Base-by-base conservation (phyloP, 2,797 vertebrate species). In the Prunella strophiata region DNA sequence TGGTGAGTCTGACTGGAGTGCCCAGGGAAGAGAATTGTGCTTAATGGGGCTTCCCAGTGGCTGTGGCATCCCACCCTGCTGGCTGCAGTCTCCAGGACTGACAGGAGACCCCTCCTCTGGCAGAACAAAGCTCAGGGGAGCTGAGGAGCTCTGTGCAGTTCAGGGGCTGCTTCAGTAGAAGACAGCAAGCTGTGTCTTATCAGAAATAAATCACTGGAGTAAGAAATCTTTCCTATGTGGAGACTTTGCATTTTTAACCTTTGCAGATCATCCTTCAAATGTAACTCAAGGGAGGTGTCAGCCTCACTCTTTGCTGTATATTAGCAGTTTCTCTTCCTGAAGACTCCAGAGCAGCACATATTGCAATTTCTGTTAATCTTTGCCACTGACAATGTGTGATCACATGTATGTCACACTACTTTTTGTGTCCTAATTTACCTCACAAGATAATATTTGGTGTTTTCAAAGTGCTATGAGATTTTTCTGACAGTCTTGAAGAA, bases 401-500 rank as follows among this genome's bases (percentile, higher is more conserved):
- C 70, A 13, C 30, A 40, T 94, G 18, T 36, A 45, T 71, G 66
- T 83, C 62, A 34, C 4, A 5, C 70, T 59, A 67, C 48, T 57
- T 74, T 65, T 47, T 76, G 43, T 59, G 54, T 83, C 77, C 87
- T 93, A 13, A 48, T 70, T 58, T 58, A 66, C 89, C 72, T 95
- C 79, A 43, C 22, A 25, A 57, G 76, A 85, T 67, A 85, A 89
- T 95, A 59, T 74, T 80, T 93, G 72, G 38, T 91, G 72, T 92
- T 91, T 91, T 40, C 58, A 54, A 92, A 96, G 78, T 55, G 80
- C 80, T 70, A 6, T 19, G 83, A 87, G 55, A 73, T 92, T 82
- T 77, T 94, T 91, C 23, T 87, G 87, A 95, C 90, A 94, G 72
- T 45, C 65, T 77, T 57, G 82, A 91, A 91, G 87, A 92, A 76